Evolutionary conservation across 1,140 invertebrate species (phyloP), one percentile per base, ranked within the genome.

Genomic region (Zaprionus camerounensis): DNA sequence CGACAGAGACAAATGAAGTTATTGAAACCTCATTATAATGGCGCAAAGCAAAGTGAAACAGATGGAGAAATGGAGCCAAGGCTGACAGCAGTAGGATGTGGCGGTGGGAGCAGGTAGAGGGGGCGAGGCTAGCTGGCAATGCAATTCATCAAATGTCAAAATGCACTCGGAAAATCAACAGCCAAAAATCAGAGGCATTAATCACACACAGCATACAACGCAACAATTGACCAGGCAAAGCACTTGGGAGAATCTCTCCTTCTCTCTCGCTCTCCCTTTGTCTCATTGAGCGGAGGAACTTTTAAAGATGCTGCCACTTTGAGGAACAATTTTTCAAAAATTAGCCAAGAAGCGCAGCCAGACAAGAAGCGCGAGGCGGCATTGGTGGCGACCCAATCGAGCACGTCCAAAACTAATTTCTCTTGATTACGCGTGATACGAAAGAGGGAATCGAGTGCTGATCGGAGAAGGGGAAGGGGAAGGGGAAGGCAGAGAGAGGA

Each of bases 341-440:
- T 91, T 91, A 91, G 88, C 81, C 78, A 74, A 69, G 71, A 78
- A 44, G 49, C 58, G 56, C 57, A 58, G 24, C 62, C 49, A 77
- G 62, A 20, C 58, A 73, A 64, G 68, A 71, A 59, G 71, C 51
- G 17, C 53, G 26, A 51, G 3, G 46, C 7, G 41, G n/a, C 41
- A 3, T 9, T 4, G 13, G 41, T 20, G 46, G 56, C 56, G 72
- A 55, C 49, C 79, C 88, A 91, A 91, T 91, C 84, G 81, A 77
- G 81, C 88, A 91, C 88, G 88, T 91, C 81, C 81, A 88, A 91
- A 91, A 85, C 88, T 91, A 91, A 91, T 91, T 91, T 91, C 79
- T 91, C 88, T 85, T 91, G 88, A 91, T 91, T 91, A 91, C 71
- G 79, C 84, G 74, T 22, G 41, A 1, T 53, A 20, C 20, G 34